These are phyloP conservation scores for Pomacea canaliculata DNA, from an alignment of 2,888 invertebrate genomes.

Conservation along the genomic window DNA sequence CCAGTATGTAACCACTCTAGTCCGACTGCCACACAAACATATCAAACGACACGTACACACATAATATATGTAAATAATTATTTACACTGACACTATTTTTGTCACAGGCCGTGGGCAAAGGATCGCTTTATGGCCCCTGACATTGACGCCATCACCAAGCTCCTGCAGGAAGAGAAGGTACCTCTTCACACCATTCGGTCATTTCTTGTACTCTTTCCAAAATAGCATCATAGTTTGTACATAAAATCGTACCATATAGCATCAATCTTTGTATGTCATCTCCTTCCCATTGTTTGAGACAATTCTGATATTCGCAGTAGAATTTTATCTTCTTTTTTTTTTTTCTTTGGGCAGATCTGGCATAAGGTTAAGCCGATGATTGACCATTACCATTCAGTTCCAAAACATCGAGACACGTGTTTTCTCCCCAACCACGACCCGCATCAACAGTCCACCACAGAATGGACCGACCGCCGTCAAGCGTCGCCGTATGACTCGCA, in stretches of 20 bases:
- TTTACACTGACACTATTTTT: not conserved
- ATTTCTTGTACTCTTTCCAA: not conserved
- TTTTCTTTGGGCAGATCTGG: constrained; percentile 71
- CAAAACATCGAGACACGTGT: constrained; percentile 73
- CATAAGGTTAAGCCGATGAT: constrained; percentile 72
- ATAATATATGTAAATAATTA: too few species aligned
- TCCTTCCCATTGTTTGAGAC: not conserved
- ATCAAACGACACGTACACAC: too few species aligned
- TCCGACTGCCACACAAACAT: too few species aligned
- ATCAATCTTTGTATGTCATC: not conserved
- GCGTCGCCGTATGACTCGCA: constrained; percentile 15
- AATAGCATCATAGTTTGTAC: not conserved
- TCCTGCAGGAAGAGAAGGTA: constrained; percentile 72
- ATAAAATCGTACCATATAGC: not conserved
- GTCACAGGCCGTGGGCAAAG: constrained; percentile 74
- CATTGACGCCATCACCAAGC: constrained; percentile 75
- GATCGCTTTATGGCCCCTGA: constrained; percentile 79
- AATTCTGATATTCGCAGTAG: too few species aligned
- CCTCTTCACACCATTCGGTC: too few species aligned
- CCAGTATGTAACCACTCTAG: too few species aligned
- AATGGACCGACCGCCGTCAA: constrained; percentile 21
- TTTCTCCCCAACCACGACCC: constrained; percentile 71
- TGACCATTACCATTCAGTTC: constrained; percentile 70
- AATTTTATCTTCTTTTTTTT: too few species aligned
- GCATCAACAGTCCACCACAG: constrained; percentile 5